phyloP scores from a whole-genome alignment of 2,113 vertebrate species.

The Cariama cristata region DNA sequence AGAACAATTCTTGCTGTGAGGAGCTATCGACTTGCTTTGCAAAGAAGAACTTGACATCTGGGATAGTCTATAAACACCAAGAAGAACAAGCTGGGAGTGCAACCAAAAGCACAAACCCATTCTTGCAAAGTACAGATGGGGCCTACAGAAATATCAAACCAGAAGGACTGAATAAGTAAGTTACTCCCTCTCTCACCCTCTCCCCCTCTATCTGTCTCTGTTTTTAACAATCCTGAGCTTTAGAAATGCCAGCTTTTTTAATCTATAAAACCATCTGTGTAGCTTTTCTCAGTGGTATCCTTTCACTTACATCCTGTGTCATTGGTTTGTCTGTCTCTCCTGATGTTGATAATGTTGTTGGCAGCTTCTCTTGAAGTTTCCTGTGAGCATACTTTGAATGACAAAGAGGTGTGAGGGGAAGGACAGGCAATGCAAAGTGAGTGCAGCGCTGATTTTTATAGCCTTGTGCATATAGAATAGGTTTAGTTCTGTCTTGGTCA shows the following conservation, averaged over 20 bases:
- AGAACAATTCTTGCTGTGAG: background rate
- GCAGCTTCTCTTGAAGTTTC: constrained; percentile 20
- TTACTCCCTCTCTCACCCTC: background rate
- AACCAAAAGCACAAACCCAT: constrained; percentile 50
- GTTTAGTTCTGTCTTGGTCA: background rate
- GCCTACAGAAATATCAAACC: constrained; percentile 8
- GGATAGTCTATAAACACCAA: constrained; percentile 31
- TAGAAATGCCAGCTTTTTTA: constrained; percentile 41
- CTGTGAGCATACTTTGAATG: constrained; percentile 21
- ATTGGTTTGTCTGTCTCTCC: constrained; percentile 36
- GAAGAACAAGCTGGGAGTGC: constrained; percentile 15
- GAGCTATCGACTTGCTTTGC: constrained; percentile 19
- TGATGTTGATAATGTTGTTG: constrained; percentile 41
- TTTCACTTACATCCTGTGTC: constrained; percentile 12
- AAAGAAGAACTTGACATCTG: background rate
- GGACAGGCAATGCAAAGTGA: background rate
- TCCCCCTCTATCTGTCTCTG: background rate
- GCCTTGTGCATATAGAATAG: background rate
- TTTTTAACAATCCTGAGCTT: constrained; percentile 15
- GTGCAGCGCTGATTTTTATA: background rate
- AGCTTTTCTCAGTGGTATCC: constrained; percentile 30
- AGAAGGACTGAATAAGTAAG: background rate
- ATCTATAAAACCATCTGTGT: constrained; percentile 38
- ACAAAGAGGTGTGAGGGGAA: background rate
- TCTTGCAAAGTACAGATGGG: constrained; percentile 11